phyloP scores from a whole-genome alignment of 2,888 invertebrate genomes.

The Pyrrhia umbra region DNA sequence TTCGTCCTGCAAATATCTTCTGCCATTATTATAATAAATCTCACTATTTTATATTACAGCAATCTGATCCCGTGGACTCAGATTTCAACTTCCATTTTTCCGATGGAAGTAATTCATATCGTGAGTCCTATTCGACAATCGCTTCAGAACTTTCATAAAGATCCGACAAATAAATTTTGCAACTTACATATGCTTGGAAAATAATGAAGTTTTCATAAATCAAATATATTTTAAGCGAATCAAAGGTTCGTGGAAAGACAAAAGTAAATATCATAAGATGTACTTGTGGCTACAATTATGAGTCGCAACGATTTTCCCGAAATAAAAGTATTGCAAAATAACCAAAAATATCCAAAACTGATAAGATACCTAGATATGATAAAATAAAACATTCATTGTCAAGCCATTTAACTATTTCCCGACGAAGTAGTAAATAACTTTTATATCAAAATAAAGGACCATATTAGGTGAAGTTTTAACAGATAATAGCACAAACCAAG shows the following conservation, averaged over 20 bases:
- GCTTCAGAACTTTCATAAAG: slow-evolving; percentile 32
- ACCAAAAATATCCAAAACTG: too few relatives aligned
- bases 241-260: slow-evolving; percentile 25
- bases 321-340: neutral
- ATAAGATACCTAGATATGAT: neutral
- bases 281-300: slow-evolving; percentile 5
- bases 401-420: too few relatives aligned
- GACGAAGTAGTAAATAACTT: too few relatives aligned
- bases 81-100: slow-evolving; percentile 55
- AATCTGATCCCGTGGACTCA: slow-evolving; percentile 37
- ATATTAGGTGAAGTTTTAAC: neutral
- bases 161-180: slow-evolving; percentile 27
- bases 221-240: slow-evolving; percentile 41
- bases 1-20: slow-evolving; percentile 23
- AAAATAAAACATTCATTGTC: too few relatives aligned
- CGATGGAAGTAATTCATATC: slow-evolving; percentile 51
- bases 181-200: slow-evolving; percentile 19
- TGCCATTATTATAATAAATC: slow-evolving; percentile 47
- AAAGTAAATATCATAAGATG: slow-evolving; percentile 2
- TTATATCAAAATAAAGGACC: neutral
- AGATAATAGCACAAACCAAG: neutral
- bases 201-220: slow-evolving; percentile 53
- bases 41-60: slow-evolving; percentile 14
- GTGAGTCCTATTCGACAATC: slow-evolving; percentile 26
- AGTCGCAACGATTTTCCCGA: neutral